phyloP scores from a whole-genome alignment of 2,797 vertebrate species.

The Alosa sapidissima region DNA sequence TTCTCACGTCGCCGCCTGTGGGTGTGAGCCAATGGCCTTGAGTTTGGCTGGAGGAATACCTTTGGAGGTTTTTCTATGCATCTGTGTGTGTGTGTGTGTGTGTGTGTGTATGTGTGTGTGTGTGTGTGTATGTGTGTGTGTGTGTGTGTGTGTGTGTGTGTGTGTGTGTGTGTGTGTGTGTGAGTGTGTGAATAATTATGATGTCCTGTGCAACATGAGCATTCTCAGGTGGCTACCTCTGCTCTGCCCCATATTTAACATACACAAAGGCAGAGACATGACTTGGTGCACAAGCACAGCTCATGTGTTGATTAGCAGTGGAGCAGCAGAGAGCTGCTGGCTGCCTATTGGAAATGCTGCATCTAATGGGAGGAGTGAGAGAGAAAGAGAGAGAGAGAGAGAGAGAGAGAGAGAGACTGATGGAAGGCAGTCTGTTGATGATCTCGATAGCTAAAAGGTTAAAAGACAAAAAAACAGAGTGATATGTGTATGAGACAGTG shows the following conservation, averaged over 20 bases:
- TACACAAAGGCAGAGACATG: neutral
- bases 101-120: neutral
- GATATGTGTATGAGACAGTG: neutral
- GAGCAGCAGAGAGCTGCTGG: neutral
- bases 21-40: neutral
- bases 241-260: neutral
- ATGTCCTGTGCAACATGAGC: neutral
- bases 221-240: neutral
- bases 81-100: neutral
- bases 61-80: neutral
- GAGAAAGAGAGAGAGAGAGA: neutral
- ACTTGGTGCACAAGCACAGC: neutral
- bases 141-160: neutral
- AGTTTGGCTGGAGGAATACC: constrained; percentile 8
- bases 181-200: neutral
- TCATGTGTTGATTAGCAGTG: neutral
- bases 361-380: neutral
- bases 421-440: neutral
- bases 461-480: neutral
- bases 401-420: neutral
- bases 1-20: neutral
- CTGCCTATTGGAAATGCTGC: neutral
- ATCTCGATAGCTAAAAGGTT: neutral
- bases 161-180: neutral
- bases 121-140: neutral